Percentiles rank a stretch among this genome's conserved stretches.
Conservation (phyloP, 2,888 invertebrate genomes). For the Osmoderma eremita region DNA sequence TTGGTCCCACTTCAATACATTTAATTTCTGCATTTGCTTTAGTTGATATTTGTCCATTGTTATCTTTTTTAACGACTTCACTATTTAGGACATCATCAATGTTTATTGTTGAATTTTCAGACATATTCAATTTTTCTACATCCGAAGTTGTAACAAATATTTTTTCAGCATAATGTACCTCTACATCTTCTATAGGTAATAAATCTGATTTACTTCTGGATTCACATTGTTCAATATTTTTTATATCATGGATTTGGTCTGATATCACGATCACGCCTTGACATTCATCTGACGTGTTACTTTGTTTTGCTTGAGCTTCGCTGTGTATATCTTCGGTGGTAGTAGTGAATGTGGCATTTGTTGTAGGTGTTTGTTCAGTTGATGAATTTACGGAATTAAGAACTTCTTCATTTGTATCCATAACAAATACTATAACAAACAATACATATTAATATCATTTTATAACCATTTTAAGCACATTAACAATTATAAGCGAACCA, state of each 20-base stretch:
- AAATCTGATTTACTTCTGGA: not conserved
- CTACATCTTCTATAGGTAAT: not conserved
- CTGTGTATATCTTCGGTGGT: no score
- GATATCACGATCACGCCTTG: not conserved
- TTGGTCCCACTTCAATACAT: not conserved
- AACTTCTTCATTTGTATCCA: conserved; percentile 27
- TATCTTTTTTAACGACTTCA: not conserved
- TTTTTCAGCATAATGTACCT: not conserved
- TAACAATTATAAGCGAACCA: no score
- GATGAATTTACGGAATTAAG: not conserved
- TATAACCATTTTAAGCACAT: not conserved
- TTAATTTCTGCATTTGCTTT: not conserved
- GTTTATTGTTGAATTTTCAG: not conserved
- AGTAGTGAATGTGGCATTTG: no score
- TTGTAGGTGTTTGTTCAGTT: not conserved
- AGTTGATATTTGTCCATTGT: not conserved
- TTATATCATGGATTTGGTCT: not conserved
- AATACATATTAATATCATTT: not conserved
- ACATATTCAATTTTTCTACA: no score
- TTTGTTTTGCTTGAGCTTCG: no score
- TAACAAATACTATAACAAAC: conserved; percentile 15
- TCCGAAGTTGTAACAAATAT: not conserved
- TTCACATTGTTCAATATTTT: not conserved
- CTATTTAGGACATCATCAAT: not conserved
- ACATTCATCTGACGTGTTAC: no score